These are phyloP conservation scores for Dorcus parallelipipedus DNA, from an alignment of 2,888 invertebrate species.

Conservation along the genomic window DNA sequence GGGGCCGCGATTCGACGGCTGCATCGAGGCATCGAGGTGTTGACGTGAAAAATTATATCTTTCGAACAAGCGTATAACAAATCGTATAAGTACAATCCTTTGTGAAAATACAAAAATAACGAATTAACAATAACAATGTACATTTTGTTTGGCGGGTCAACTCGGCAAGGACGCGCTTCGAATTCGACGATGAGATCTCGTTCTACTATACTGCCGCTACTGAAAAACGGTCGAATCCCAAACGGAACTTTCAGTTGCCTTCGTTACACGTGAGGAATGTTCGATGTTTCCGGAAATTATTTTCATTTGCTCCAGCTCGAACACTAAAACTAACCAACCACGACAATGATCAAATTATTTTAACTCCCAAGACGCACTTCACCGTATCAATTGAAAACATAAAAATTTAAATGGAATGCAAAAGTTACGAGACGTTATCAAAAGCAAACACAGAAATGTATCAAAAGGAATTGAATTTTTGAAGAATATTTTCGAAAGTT, in stretches of 20 bases:
- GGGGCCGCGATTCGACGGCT: conserved; percentile 34
- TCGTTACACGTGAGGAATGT: neutral
- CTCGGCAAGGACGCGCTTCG: neutral
- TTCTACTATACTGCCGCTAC: too few relatives aligned
- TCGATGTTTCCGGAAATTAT: conserved; percentile 2
- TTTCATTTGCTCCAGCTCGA: neutral
- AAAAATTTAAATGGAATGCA: too few relatives aligned
- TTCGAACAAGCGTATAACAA: conserved; percentile 41
- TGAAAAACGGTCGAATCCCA: neutral
- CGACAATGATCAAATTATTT: too few relatives aligned
- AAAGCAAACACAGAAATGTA: too few relatives aligned
- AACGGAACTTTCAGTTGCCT: neutral
- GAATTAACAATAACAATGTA: conserved; percentile 44
- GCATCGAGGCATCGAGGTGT: conserved; percentile 46
- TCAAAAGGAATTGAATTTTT: too few relatives aligned
- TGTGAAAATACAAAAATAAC: conserved; percentile 47
- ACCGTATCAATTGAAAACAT: too few relatives aligned
- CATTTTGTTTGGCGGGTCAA: conserved; percentile 15
- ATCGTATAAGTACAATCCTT: conserved; percentile 31
- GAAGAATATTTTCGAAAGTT: too few relatives aligned
- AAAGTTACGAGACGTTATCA: too few relatives aligned
- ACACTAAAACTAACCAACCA: too few relatives aligned
- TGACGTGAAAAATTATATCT: conserved; percentile 42
- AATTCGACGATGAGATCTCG: neutral
- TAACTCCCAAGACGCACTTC: too few relatives aligned